Evolutionary conservation across 2,888 invertebrate species (phyloP).

Genomic region (Cerastoderma edule): DNA sequence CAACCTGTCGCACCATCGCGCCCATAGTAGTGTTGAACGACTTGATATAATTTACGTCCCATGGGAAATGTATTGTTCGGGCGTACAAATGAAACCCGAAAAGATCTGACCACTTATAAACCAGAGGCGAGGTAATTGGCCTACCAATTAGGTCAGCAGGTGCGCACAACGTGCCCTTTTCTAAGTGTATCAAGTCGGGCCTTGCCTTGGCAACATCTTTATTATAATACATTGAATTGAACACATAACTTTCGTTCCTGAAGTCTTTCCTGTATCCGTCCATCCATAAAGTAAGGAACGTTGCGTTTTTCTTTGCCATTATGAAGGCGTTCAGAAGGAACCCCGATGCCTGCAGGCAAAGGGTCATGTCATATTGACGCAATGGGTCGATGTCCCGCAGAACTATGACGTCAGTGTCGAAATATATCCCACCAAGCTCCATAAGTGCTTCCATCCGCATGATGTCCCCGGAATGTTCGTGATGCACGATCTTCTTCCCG

Average conservation of each 20-base stretch:
- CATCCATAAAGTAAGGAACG: constrained; percentile 30
- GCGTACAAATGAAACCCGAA: no score
- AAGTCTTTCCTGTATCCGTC: constrained; percentile 29
- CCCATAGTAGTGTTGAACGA: no score
- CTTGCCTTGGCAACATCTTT: not conserved
- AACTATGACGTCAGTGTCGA: no score
- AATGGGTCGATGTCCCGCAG: constrained; percentile 21
- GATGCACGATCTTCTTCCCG: not conserved
- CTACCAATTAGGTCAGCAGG: not conserved
- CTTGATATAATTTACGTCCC: no score
- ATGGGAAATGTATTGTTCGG: no score
- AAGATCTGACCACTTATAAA: no score
- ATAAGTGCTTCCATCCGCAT: not conserved
- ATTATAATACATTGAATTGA: constrained; percentile 31
- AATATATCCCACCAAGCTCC: constrained; percentile 21
- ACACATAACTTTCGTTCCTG: constrained; percentile 13
- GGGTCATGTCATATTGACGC: constrained; percentile 20
- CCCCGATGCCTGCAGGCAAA: constrained; percentile 7
- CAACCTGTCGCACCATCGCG: no score
- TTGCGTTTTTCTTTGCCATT: constrained; percentile 31
- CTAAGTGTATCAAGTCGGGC: constrained; percentile 8
- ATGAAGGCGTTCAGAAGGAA: constrained; percentile 27
- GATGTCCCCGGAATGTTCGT: not conserved
- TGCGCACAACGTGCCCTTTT: constrained; percentile 10
- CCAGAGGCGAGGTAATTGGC: no score